These are phyloP conservation scores for Cybosia mesomella DNA, from an alignment of 2,888 invertebrate genomes.

Conservation along the genomic window DNA sequence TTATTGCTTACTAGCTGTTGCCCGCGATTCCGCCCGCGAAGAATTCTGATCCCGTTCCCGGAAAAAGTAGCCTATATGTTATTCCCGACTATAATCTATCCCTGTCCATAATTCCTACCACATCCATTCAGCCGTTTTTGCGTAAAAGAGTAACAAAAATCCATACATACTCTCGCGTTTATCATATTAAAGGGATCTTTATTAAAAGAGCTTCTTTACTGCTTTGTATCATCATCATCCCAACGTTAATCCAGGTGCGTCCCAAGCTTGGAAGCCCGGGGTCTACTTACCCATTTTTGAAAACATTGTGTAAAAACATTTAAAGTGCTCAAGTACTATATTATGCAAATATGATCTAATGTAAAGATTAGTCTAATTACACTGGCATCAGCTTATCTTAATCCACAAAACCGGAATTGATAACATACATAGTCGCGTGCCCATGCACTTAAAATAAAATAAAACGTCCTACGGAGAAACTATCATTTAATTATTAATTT, in stretches of 20 bases:
- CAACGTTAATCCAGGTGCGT: neutral
- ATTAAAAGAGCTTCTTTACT: no score
- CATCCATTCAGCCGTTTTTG: no score
- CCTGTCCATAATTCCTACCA: no score
- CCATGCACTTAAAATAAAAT: neutral
- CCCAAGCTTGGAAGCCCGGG: neutral
- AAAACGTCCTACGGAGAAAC: neutral
- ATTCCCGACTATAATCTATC: no score
- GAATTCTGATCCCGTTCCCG: no score
- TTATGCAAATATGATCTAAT: neutral
- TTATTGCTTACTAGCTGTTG: no score
- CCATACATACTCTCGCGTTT: no score
- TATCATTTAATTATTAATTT: neutral
- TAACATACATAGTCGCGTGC: neutral
- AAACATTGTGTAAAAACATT: neutral
- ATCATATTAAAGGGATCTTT: no score
- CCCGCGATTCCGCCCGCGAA: no score
- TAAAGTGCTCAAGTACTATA: neutral
- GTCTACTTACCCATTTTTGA: no score
- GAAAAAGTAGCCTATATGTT: no score
- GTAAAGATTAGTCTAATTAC: neutral
- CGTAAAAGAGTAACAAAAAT: no score
- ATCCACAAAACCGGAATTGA: neutral
- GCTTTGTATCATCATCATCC: neutral
- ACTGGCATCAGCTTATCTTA: neutral